These are phyloP conservation scores for Limnothrissa miodon DNA, from an alignment of 2,113 vertebrate species.

Conservation along the genomic window DNA sequence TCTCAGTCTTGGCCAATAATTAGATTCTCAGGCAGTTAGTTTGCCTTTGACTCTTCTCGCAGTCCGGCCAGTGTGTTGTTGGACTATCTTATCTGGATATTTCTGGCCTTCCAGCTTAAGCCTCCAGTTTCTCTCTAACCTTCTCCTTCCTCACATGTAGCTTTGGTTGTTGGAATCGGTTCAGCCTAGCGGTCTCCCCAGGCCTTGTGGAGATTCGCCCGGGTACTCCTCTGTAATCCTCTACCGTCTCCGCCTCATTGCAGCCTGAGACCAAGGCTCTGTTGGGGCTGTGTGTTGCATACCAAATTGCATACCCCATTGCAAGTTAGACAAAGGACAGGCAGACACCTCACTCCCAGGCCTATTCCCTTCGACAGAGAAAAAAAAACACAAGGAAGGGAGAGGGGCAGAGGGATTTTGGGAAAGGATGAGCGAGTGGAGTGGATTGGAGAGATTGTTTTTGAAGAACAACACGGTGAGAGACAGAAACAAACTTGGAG, in stretches of 20 bases:
- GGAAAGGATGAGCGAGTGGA: too few species aligned
- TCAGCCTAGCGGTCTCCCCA: neutral
- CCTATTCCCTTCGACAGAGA: neutral
- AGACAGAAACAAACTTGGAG: neutral
- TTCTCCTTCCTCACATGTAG: neutral
- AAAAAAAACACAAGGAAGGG: neutral
- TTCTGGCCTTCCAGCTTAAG: neutral
- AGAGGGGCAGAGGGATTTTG: neutral
- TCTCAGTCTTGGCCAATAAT: neutral
- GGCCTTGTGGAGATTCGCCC: neutral
- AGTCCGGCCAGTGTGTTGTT: neutral
- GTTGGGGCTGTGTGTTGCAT: neutral
- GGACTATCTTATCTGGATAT: slow-evolving; percentile 5
- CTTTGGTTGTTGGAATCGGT: neutral
- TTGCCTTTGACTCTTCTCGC: neutral
- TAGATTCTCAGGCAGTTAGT: neutral
- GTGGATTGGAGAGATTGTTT: neutral
- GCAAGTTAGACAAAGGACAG: neutral
- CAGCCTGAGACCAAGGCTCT: neutral
- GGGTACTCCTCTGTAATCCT: slow-evolving; percentile 10
- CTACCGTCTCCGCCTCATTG: neutral
- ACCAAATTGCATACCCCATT: neutral
- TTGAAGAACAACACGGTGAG: neutral
- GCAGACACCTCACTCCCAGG: neutral
- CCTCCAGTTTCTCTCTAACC: neutral